These are phyloP conservation scores for Cephalotes varians DNA, from an alignment of 2,888 invertebrate species.

Conservation along the genomic window DNA sequence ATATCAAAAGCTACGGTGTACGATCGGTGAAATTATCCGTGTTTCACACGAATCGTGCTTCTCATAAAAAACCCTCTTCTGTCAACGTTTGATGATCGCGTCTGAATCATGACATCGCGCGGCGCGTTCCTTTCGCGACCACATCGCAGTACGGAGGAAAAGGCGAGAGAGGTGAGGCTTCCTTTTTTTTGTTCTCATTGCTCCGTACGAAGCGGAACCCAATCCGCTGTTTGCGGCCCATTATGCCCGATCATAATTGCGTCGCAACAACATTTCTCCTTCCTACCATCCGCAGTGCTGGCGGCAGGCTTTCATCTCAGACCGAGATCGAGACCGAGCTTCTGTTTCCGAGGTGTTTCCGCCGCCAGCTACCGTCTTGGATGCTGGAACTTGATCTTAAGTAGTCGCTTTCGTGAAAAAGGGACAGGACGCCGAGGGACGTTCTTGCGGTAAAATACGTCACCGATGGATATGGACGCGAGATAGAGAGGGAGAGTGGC, in stretches of 20 bases:
- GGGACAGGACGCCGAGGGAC: constrained; percentile 44
- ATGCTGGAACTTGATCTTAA: constrained; percentile 83
- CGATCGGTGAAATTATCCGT: not conserved
- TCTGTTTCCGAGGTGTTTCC: constrained; percentile 84
- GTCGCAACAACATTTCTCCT: constrained; percentile 78
- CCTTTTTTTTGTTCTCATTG: constrained; percentile 61
- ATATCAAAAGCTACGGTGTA: not conserved
- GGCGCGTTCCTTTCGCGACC: not conserved
- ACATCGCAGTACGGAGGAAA: constrained; percentile 7
- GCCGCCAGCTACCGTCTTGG: constrained; percentile 82
- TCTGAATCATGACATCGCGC: constrained; percentile 19
- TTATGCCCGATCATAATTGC: constrained; percentile 82
- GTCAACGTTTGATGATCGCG: not conserved
- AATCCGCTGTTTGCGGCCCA: constrained; percentile 79
- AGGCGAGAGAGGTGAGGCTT: constrained; percentile 20
- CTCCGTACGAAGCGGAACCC: constrained; percentile 73
- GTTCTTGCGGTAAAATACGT: constrained; percentile 54
- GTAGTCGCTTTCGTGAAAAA: constrained; percentile 77
- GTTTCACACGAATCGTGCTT: not conserved
- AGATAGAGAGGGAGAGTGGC: constrained; percentile 50
- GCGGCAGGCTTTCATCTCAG: constrained; percentile 81
- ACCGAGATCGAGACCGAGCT: constrained; percentile 78
- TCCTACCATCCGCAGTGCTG: constrained; percentile 68
- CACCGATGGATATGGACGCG: constrained; percentile 16
- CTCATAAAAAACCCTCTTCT: not conserved